Evolutionary conservation across 2,797 vertebrate species (phyloP).

Genomic region (Neostethus bicornis): DNA sequence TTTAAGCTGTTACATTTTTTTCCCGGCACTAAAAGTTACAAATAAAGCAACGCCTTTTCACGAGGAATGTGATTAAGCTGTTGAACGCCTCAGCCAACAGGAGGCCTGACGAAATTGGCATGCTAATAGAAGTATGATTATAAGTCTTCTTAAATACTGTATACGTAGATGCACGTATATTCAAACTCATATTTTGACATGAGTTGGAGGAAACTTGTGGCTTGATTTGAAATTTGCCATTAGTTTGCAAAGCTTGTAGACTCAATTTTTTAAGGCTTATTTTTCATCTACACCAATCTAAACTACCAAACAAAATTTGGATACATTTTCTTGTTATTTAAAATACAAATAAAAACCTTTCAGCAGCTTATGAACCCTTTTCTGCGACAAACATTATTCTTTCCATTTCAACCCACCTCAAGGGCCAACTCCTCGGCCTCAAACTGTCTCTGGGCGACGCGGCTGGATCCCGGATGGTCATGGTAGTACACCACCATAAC

Average conservation of each 20-base stretch:
- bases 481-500: constrained; percentile 90
- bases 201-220: background rate
- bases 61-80: constrained; percentile 48
- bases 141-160: constrained; percentile 12
- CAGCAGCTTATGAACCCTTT: background rate
- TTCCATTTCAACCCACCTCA: constrained; percentile 81
- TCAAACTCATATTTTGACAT: constrained; percentile 6
- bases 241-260: constrained; percentile 40
- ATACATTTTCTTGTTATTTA: too few relatives aligned
- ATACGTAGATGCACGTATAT: constrained; percentile 10
- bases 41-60: constrained; percentile 52
- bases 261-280: too few relatives aligned
- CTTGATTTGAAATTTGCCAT: background rate
- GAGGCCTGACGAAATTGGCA: constrained; percentile 8
- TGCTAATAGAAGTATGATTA: constrained; percentile 25
- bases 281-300: too few relatives aligned
- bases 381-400: background rate
- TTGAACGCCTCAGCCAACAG: constrained; percentile 34
- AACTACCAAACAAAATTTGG: too few relatives aligned
- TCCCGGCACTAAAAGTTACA: constrained; percentile 12
- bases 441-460: constrained; percentile 86
- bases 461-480: constrained; percentile 85
- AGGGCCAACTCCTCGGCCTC: constrained; percentile 88
- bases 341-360: background rate
- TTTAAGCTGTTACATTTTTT: constrained; percentile 11